These are phyloP conservation scores for Himalopsyche anomala DNA, from an alignment of 2,888 invertebrate genomes.

Conservation along the genomic window DNA sequence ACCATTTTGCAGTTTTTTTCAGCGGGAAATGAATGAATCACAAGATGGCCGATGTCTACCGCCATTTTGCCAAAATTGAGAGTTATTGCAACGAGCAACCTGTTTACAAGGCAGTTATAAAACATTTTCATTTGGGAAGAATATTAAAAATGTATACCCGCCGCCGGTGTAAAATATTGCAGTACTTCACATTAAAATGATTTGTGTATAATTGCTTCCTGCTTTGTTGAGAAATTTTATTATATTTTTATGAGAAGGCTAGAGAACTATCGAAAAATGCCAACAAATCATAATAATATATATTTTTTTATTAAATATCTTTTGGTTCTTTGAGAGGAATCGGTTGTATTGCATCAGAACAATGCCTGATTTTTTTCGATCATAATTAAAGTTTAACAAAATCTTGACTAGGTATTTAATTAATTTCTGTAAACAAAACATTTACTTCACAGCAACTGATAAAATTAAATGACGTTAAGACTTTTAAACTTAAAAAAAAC, in stretches of 20 bases:
- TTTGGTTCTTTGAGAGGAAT: too few species aligned
- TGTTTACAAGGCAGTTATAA: constrained; percentile 10
- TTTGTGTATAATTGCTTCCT: constrained; percentile 32
- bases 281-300: not conserved
- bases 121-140: not conserved
- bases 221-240: not conserved
- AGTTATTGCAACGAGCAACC: constrained; percentile 35
- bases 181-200: constrained; percentile 36
- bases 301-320: not conserved
- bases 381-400: too few species aligned
- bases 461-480: too few species aligned
- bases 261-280: not conserved
- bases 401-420: too few species aligned
- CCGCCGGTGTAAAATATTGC: constrained; percentile 28
- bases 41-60: constrained; percentile 35
- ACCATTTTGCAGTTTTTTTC: constrained; percentile 30
- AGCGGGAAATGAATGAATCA: constrained; percentile 8
- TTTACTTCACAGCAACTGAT: too few species aligned
- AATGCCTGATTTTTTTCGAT: too few species aligned
- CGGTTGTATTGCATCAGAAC: too few species aligned
- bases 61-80: constrained; percentile 37
- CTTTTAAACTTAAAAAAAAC: too few species aligned
- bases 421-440: too few species aligned
- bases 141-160: constrained; percentile 34
- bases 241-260: not conserved